Evolutionary conservation across 2,113 vertebrate genomes (phyloP), one percentile per base, ranked within the genome.

Genomic region (Amphiprion percula): DNA sequence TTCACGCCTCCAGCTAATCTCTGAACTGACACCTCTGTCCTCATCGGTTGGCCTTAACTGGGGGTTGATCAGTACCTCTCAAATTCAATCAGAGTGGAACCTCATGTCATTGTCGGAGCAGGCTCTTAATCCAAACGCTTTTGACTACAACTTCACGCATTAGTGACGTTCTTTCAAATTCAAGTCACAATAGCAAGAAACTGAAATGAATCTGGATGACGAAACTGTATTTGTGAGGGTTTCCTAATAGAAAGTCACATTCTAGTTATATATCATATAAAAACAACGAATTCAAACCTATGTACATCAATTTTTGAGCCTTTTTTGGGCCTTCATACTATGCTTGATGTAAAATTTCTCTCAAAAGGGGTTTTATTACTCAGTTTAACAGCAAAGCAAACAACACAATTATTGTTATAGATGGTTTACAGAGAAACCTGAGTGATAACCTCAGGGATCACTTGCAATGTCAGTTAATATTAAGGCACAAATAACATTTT

Each of bases 11-110:
- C 76, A 77, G 85, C 85, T 88, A 88, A 89, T 83, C 92, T 85
- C 81, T 56, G 72, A 55, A 61, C 44, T 79, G 84, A 89, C 90
- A 83, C 85, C 75, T 79, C 52, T 2, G 74, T 87, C 83, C 89
- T 74, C 84, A 86, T 88, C 71, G 16, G 30, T 58, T 64, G 90
- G 80, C 88, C 87, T 91, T 86, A 88, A 91, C 75, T 73, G 75
- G 74, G 81, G 75, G 39, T 80, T 83, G 87, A 90, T 90, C 82
- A 85, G 82, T 73, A 68, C 68, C 86, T 83, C 76, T 90, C 76
- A 82, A 33, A 81, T 79, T 82, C 75, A 78, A 58, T 87, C 88
- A 78, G 83, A 88, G 83, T 86, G 82, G 84, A 89, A 90, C 88
- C 78, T 85, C 0, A 1, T 67, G 77, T 88, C 80, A 71, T 68